Conservation (phyloP, 1,140 invertebrate genomes). For the Goniozus legneri region DNA sequence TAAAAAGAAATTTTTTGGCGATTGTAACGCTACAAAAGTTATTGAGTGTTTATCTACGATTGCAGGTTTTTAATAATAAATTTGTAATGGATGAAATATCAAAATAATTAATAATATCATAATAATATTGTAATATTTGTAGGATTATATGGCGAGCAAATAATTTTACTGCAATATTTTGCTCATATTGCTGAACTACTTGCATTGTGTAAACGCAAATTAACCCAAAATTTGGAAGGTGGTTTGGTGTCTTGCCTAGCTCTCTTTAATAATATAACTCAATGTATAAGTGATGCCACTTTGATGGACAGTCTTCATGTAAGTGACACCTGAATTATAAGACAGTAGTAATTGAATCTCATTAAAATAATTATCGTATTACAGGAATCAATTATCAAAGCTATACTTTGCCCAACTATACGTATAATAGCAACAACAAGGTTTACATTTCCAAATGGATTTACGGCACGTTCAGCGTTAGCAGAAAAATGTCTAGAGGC, state of each 20-base stretch:
- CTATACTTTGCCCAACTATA: conserved; percentile 75
- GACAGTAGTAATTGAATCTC: too few relatives aligned
- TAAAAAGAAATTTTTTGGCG: conserved; percentile 69
- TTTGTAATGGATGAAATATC: neutral
- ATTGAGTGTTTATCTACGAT: conserved; percentile 85
- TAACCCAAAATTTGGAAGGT: conserved; percentile 82
- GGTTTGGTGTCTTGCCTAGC: conserved; percentile 83
- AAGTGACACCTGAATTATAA: too few relatives aligned
- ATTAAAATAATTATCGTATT: too few relatives aligned
- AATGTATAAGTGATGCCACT: conserved; percentile 77
- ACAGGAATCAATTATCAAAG: conserved; percentile 70
- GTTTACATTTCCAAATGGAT: conserved; percentile 76
- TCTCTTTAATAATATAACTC: conserved; percentile 75
- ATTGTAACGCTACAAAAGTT: conserved; percentile 78
- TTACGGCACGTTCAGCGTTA: conserved; percentile 67
- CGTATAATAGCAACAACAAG: conserved; percentile 70
- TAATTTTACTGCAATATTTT: conserved; percentile 92
- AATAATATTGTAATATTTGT: conserved; percentile 29
- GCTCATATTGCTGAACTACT: conserved; percentile 86
- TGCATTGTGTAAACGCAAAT: conserved; percentile 68
- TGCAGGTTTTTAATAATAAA: conserved; percentile 51
- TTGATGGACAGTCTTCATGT: conserved; percentile 85
- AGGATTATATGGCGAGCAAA: conserved; percentile 89
- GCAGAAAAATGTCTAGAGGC: conserved; percentile 79
- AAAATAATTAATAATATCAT: conserved; percentile 8